Percentiles rank a stretch among this genome's conserved stretches.
Conservation (phyloP, 2,888 invertebrate species). For the Drosophila meridionalis region DNA sequence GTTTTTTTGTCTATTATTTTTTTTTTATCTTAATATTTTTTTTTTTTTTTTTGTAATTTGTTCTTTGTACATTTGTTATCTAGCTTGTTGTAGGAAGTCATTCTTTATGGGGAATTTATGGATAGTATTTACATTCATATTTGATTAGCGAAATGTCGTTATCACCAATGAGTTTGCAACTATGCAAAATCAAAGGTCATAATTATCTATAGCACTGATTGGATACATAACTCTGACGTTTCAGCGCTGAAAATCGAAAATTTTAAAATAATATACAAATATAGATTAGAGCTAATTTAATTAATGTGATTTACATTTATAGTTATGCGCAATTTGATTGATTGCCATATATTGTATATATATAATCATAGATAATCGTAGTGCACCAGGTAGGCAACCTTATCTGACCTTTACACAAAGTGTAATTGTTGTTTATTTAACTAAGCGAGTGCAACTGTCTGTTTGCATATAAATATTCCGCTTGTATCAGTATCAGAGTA, state of each 20-base stretch:
- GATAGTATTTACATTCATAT: background rate
- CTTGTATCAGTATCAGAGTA: background rate
- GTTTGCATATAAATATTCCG: constrained; percentile 7
- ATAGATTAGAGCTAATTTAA: constrained; percentile 3
- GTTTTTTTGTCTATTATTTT: no score
- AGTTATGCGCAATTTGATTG: background rate
- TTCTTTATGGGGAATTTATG: background rate
- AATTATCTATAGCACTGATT: background rate
- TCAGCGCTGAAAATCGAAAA: background rate
- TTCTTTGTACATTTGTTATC: background rate
- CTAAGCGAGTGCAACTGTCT: background rate
- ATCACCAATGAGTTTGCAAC: background rate
- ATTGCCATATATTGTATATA: constrained; percentile 9
- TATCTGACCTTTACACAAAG: constrained; percentile 22
- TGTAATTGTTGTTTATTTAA: background rate
- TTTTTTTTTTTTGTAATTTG: background rate
- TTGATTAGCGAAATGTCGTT: background rate
- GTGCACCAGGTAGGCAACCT: background rate
- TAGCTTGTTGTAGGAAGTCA: constrained; percentile 1
- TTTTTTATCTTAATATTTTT: no score
- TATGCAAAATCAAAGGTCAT: background rate
- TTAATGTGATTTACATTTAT: constrained; percentile 3
- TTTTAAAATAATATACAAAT: background rate
- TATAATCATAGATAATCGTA: constrained; percentile 6
- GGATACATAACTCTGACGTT: background rate